phyloP scores from a whole-genome alignment of 2,113 vertebrate species.

The Leuciscus idus region DNA sequence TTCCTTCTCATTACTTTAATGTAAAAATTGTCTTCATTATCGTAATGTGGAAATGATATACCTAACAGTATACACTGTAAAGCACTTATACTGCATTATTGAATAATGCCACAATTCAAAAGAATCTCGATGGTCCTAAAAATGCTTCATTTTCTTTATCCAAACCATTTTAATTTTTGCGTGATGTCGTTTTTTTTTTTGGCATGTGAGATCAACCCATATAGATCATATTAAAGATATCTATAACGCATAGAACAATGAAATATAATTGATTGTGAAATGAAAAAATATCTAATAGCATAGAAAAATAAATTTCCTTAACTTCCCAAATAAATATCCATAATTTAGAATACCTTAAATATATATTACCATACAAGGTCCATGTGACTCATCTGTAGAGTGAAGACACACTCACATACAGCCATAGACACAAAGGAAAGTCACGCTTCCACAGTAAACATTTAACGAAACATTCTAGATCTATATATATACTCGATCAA shows the following conservation, averaged over 20 bases:
- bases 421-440: background rate
- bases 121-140: background rate
- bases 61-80: background rate
- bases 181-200: background rate
- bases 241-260: background rate
- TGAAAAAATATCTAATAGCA: slow-evolving; percentile 50
- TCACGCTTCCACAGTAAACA: background rate
- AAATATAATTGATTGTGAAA: slow-evolving; percentile 42
- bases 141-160: background rate
- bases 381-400: background rate
- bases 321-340: slow-evolving; percentile 50
- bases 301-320: slow-evolving; percentile 57
- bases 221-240: background rate
- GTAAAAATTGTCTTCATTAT: background rate
- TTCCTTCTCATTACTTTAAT: background rate
- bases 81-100: background rate
- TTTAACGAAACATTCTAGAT: background rate
- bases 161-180: background rate
- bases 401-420: background rate
- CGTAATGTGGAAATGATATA: background rate
- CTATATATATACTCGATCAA: slow-evolving; percentile 9
- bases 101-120: background rate
- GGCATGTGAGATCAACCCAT: background rate
- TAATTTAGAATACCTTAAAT: slow-evolving; percentile 30
- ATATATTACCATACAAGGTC: slow-evolving; percentile 32